Evolutionary conservation across 1,140 invertebrate genomes (phyloP).

Genomic region (Dryas iulia): DNA sequence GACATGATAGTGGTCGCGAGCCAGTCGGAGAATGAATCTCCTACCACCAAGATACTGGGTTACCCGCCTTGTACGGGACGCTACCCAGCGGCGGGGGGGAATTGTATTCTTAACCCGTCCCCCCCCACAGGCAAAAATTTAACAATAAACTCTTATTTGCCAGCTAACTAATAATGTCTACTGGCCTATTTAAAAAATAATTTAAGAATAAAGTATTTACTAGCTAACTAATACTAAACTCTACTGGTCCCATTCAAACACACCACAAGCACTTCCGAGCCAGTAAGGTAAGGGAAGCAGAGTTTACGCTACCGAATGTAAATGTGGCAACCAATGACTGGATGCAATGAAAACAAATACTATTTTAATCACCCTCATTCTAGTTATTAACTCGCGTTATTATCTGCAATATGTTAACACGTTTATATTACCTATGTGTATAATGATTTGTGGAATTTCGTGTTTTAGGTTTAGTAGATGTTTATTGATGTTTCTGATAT

Average conservation of each 20-base stretch:
- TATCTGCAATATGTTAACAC: slow-evolving; percentile 2
- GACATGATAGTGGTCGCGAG: no score
- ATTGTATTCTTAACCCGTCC: no score
- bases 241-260: slow-evolving; percentile 34
- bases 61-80: no score
- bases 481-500: no score
- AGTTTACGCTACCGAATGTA: slow-evolving; percentile 60
- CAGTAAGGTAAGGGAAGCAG: slow-evolving; percentile 57
- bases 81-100: no score
- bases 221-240: slow-evolving; percentile 6
- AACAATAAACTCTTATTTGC: no score
- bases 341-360: slow-evolving; percentile 27
- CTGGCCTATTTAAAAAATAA: background rate
- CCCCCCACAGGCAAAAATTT: no score
- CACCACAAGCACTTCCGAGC: slow-evolving; percentile 49
- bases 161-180: no score
- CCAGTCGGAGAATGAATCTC: no score
- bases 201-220: background rate
- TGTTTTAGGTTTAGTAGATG: background rate
- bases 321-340: slow-evolving; percentile 41
- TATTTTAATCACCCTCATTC: slow-evolving; percentile 13
- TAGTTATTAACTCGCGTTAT: background rate
- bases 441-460: background rate
- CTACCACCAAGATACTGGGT: no score
- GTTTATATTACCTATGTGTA: background rate